Percentiles rank a stretch among this genome's conserved stretches.
phyloP scores from a whole-genome alignment of 2,797 vertebrate species.

The Limnodromus scolopaceus region DNA sequence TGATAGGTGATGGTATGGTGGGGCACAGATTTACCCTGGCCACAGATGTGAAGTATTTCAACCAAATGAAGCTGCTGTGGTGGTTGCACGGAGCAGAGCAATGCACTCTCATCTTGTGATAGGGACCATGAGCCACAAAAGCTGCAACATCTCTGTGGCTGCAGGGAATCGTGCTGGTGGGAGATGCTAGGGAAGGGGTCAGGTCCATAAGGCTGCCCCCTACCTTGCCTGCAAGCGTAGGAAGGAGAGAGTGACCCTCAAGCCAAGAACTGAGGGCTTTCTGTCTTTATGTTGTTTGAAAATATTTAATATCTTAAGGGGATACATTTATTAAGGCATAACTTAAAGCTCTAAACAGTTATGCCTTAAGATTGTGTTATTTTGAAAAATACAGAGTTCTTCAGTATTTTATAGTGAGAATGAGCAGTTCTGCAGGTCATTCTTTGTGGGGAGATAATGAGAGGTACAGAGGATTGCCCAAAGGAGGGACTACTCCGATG shows the following conservation, averaged over 20 bases:
- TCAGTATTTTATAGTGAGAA: not conserved
- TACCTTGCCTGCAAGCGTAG: not conserved
- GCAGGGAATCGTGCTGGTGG: not conserved
- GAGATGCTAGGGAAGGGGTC: not conserved
- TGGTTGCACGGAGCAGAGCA: not conserved
- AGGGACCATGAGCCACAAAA: fast-evolving
- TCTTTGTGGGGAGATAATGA: not conserved
- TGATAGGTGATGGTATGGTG: not conserved
- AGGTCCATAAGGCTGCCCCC: not conserved
- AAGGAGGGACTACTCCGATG: not conserved
- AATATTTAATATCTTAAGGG: not conserved
- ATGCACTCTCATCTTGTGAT: fast-evolving
- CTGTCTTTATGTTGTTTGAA: not conserved
- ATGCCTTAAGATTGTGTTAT: no score
- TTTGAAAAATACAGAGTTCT: not conserved
- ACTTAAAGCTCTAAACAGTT: no score
- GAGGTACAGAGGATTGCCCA: not conserved
- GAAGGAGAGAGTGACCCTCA: not conserved
- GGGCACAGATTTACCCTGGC: not conserved
- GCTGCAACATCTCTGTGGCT: not conserved
- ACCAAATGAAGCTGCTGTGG: not conserved
- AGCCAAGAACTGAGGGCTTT: not conserved
- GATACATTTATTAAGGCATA: not conserved
- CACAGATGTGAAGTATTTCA: not conserved
- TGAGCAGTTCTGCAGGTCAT: not conserved